Conservation (phyloP, 2,113 vertebrate species). For the Cettia cetti region DNA sequence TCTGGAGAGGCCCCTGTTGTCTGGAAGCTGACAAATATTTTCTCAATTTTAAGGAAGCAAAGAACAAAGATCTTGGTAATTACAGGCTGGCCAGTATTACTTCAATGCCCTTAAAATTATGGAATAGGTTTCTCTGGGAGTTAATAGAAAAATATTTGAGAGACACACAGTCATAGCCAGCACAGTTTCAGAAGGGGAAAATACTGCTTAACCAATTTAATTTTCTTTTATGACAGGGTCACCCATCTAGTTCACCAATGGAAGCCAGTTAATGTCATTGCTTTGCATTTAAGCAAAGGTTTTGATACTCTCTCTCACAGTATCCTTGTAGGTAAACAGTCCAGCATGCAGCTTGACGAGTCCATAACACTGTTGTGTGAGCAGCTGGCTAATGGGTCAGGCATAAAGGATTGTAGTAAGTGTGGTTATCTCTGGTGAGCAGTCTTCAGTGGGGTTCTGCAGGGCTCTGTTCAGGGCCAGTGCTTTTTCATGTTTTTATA, state of each 20-base stretch:
- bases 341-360: background rate
- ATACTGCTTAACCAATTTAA: background rate
- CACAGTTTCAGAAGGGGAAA: background rate
- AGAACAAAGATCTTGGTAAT: background rate
- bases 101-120: background rate
- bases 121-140: background rate
- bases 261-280: background rate
- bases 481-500: background rate
- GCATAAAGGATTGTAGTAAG: background rate
- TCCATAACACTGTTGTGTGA: background rate
- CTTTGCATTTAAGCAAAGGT: background rate
- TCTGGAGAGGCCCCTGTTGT: background rate
- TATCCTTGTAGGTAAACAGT: background rate
- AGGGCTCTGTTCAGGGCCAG: background rate
- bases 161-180: background rate
- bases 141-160: background rate
- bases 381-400: background rate
- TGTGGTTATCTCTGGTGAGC: background rate
- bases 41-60: background rate
- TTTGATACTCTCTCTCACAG: background rate
- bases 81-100: background rate
- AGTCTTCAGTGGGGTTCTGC: background rate
- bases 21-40: background rate
- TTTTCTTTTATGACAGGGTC: background rate
- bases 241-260: too few relatives aligned